Evolutionary conservation across 1,140 invertebrate genomes (phyloP), one percentile per base, ranked within the genome.

Genomic region (Muscidifurax raptorellus): DNA sequence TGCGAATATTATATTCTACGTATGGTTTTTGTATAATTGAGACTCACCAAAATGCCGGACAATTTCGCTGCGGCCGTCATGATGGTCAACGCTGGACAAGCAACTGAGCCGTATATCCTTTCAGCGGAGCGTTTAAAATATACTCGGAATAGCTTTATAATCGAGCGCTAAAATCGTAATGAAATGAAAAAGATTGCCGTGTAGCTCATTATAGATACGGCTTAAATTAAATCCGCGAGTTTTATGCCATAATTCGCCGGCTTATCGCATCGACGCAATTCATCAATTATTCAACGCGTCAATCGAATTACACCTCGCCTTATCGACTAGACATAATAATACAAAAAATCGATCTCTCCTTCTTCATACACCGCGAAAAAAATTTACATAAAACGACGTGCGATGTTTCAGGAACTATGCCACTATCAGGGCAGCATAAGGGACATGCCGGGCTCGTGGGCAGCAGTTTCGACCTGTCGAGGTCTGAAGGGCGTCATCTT

Each of bases 371-470:
- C n/a, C n/a, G n/a, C n/a, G n/a, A n/a, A n/a, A n/a, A n/a, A n/a
- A n/a, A n/a, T n/a, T n/a, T n/a, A n/a, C 4, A n/a, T 59, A n/a
- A 59, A 40, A 40, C 9, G 7, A 4, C 9, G 32, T 67, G 22
- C 5, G 15, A 67, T 67, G 66, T 94, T 94, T 10, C 92, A 97
- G 96, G 95, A 96, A 88, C 87, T 97, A 87, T 98, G 97, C 92
- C 96, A 97, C 89, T 98, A 98, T 89, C 95, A 96, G 90, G 98
- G 98, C 36, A 95, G 93, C 67, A 94, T 98, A n/a, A 92, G 95
- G 85, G 95, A 94, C 80, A 92, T 95, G 83, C 93, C 94, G 9
- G 92, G 94, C 47, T 98, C 97, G 1, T 97, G 96, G 95, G 97
- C 95, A 69, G 98, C 97, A 0, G 86, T 98, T 22, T 98, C 97